Conservation (phyloP, 2,888 invertebrate genomes). For the Atherix ibis region DNA sequence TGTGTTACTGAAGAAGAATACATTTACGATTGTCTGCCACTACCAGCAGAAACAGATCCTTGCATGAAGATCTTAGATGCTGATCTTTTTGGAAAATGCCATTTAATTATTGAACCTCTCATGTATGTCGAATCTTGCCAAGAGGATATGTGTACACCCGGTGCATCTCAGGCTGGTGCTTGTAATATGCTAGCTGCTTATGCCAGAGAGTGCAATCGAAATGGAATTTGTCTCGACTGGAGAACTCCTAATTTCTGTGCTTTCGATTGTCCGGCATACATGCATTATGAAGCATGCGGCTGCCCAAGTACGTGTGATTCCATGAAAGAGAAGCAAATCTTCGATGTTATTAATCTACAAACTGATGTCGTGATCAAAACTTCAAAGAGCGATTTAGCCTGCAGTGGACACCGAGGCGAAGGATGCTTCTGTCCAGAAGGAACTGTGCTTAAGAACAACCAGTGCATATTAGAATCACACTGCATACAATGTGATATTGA, state of each 20-base stretch:
- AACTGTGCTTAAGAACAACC: constrained; percentile 51
- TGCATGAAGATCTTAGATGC: constrained; percentile 47
- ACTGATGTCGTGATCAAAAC: constrained; percentile 15
- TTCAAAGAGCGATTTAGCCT: constrained; percentile 23
- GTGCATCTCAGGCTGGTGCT: constrained; percentile 37
- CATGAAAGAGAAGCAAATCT: constrained; percentile 17
- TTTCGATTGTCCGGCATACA: constrained; percentile 36
- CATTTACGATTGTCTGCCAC: constrained; percentile 34
- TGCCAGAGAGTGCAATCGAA: constrained; percentile 50
- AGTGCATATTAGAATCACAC: constrained; percentile 49
- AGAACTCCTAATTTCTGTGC: constrained; percentile 47
- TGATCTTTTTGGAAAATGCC: constrained; percentile 49
- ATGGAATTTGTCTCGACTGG: constrained; percentile 64
- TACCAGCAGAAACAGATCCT: constrained; percentile 46
- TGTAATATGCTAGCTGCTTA: constrained; percentile 56
- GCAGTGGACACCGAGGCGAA: constrained; percentile 40
- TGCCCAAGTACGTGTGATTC: constrained; percentile 29
- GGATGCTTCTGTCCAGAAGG: constrained; percentile 76
- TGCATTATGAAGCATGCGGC: constrained; percentile 25
- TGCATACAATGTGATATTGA: constrained; percentile 61
- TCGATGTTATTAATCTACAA: constrained; percentile 22
- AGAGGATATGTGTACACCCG: constrained; percentile 44
- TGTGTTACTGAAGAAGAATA: constrained; percentile 35
- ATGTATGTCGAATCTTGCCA: constrained; percentile 53
- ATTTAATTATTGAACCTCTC: constrained; percentile 52